A percentile compares a stretch with the other conserved stretches of the same genome.
Conservation (phyloP, 23 tunicate species). For the Trididemnum nubilum region DNA sequence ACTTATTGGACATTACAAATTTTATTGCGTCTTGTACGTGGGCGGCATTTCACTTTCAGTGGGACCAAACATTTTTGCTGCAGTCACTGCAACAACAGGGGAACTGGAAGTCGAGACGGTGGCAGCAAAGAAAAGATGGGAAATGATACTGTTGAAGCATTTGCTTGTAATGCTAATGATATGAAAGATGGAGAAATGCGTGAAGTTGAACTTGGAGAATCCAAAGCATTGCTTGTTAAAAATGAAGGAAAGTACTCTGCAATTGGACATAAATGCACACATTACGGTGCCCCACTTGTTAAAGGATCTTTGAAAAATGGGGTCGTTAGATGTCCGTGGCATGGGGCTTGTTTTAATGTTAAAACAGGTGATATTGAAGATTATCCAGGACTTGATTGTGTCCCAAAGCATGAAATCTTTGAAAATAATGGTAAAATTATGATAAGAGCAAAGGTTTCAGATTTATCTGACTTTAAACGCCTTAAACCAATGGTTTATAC, state of each 20-base stretch:
- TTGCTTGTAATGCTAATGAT: slow-evolving; percentile 72
- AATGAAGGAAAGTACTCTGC: slow-evolving; percentile 63
- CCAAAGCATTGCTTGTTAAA: slow-evolving; percentile 65
- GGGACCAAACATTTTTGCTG: too few relatives aligned
- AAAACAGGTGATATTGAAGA: slow-evolving; percentile 92
- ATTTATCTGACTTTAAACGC: slow-evolving; percentile 32
- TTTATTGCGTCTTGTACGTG: too few relatives aligned
- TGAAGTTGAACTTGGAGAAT: slow-evolving; percentile 55
- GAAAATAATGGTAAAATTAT: slow-evolving; percentile 57
- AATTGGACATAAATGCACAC: slow-evolving; percentile 84
- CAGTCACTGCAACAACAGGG: too few relatives aligned
- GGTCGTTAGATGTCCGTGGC: slow-evolving; percentile 84
- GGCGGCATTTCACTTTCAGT: too few relatives aligned
- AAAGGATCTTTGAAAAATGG: slow-evolving; percentile 71
- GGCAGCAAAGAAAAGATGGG: too few relatives aligned
- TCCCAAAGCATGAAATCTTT: slow-evolving; percentile 67
- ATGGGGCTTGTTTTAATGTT: slow-evolving; percentile 87
- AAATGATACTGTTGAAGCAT: slow-evolving; percentile 54
- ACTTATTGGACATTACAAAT: too few relatives aligned
- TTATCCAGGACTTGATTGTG: slow-evolving; percentile 88
- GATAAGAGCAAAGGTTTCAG: slow-evolving; percentile 49
- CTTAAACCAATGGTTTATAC: slow-evolving; percentile 48
- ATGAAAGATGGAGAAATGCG: slow-evolving; percentile 92
- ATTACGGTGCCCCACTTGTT: slow-evolving; percentile 82
- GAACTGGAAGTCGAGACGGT: too few relatives aligned